These are phyloP conservation scores for Erebia palarica DNA, from an alignment of 2,888 invertebrate species.

Conservation along the genomic window DNA sequence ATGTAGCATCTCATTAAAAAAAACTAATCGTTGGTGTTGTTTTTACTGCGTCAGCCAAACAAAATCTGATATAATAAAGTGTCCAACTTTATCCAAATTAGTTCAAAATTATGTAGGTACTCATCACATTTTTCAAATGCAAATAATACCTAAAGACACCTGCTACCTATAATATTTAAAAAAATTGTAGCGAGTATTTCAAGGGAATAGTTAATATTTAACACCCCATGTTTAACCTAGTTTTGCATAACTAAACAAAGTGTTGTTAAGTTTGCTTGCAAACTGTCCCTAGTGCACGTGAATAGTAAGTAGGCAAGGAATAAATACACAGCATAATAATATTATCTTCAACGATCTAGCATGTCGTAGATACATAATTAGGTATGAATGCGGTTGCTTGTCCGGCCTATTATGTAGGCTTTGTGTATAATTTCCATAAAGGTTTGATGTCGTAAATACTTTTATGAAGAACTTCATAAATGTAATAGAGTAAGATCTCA, in stretches of 20 bases:
- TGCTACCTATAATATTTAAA: too few relatives aligned
- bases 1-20: not conserved
- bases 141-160: not conserved
- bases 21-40: not conserved
- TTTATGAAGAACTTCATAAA: not conserved
- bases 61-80: not conserved
- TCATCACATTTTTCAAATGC: not conserved
- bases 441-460: not conserved
- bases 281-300: slow-evolving; percentile 39
- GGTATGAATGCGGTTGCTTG: slow-evolving; percentile 30
- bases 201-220: not conserved
- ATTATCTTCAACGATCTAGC: slow-evolving; percentile 19
- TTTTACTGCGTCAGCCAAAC: not conserved
- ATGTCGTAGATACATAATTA: slow-evolving; percentile 12
- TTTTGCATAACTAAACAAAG: slow-evolving; percentile 22
- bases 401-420: slow-evolving; percentile 28
- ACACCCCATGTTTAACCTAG: slow-evolving; percentile 22
- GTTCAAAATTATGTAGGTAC: too few relatives aligned
- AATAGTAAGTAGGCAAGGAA: slow-evolving; percentile 28
- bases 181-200: too few relatives aligned
- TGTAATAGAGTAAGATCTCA: too few relatives aligned
- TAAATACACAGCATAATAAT: slow-evolving; percentile 24
- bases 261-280: slow-evolving; percentile 34
- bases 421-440: slow-evolving; percentile 28
- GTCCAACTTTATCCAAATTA: too few relatives aligned